Base-by-base conservation (phyloP, 1,140 invertebrate genomes). In the Chionoecetes opilio region DNA sequence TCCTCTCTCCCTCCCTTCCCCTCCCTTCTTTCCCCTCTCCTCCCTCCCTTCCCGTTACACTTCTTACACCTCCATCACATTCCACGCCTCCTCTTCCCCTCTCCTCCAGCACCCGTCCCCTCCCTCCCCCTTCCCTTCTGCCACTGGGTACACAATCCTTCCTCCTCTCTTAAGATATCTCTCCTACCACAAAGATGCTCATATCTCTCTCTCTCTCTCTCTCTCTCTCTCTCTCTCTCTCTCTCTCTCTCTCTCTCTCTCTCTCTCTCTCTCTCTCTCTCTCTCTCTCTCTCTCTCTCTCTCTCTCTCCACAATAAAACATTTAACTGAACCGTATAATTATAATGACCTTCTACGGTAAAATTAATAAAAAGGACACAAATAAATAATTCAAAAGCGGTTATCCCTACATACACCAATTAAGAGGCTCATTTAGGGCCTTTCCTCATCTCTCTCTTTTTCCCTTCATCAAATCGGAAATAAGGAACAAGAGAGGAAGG, bases 151-250 rank as follows among this genome's bases (percentile, higher is more conserved):
- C 63, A 75, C 63, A 75, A 75, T 75, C 63, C 63, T 75, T 75
- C 63, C 63, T n/a, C n/a, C 63, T 75, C 63, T 75, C 63, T 26
- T 75, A n/a, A 75, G 63, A 75, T 75, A 75, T 75, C 63, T 75
- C 26, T 75, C 63, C 63, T 21, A 75, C 63, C 63, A 75, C 63
- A 75, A 75, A 75, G 63, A 75, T 75, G 63, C 63, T 41, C 46
- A 37, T 90, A 21, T 41, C 88, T 38, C 37, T 90, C 37, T 90
- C 37, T 90, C 37, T 26, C 88, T 90, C 88, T 90, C 37, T 17
- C 75, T 84, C 75, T 84, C 75, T 37, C 91, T 37, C 91, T 87
- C 85, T 87, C 85, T 87, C 85, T 87, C 85, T 87, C 85, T 87
- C 85, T 87, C 85, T 87, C 85, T 87, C 85, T 86, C 85, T 29